Percentiles rank a stretch among this genome's conserved stretches.
These are phyloP conservation scores for Diacarnus erythraeanus DNA, from an alignment of 37 sponge, comb jelly and placozoan species.

Conservation along the genomic window DNA sequence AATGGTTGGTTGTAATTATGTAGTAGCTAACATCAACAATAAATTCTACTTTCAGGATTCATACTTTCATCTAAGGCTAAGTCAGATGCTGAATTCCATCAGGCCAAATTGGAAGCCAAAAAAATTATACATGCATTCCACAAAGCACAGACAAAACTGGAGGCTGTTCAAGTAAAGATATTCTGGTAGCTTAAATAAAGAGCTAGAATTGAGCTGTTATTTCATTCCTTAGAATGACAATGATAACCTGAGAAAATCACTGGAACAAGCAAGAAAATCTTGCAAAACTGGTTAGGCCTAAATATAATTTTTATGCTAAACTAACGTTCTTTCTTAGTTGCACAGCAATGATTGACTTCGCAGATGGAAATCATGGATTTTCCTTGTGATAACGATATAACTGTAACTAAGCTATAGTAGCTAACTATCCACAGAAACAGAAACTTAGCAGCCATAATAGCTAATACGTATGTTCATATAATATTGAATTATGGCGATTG, in stretches of 20 bases:
- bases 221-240: background rate
- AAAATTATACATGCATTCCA: constrained; percentile 39
- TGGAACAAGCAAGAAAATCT: too few relatives aligned
- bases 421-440: too few relatives aligned
- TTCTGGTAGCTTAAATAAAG: background rate
- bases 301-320: too few relatives aligned
- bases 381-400: too few relatives aligned
- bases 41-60: background rate
- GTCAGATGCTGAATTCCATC: constrained; percentile 13
- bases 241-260: background rate
- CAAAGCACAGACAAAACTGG: constrained; percentile 24
- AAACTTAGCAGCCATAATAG: too few relatives aligned
- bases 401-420: too few relatives aligned
- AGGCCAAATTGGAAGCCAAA: constrained; percentile 20
- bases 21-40: background rate
- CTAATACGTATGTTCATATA: too few relatives aligned
- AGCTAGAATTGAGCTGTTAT: background rate
- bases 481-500: too few relatives aligned
- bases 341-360: too few relatives aligned
- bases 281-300: too few relatives aligned
- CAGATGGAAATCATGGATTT: too few relatives aligned
- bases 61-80: constrained; percentile 36
- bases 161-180: background rate
- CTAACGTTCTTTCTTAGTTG: too few relatives aligned
- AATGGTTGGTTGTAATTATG: background rate